Percentiles rank a stretch among this genome's conserved stretches.
phyloP scores from a whole-genome alignment of 2,113 vertebrate species.

The Sterna hirundo region DNA sequence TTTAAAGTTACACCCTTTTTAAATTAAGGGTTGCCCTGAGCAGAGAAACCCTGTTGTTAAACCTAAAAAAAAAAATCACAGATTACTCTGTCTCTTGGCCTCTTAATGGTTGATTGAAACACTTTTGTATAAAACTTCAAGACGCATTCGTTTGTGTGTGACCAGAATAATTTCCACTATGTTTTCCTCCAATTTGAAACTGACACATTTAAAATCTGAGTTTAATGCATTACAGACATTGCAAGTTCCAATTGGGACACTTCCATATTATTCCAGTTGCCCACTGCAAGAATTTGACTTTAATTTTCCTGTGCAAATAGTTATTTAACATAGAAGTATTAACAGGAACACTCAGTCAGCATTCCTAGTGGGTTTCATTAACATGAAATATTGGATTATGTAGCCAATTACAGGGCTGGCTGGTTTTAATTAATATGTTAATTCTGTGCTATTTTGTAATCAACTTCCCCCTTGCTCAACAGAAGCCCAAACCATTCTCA shows the following conservation, averaged over 20 bases:
- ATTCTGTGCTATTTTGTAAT: conserved; percentile 28
- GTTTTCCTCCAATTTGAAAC: background rate
- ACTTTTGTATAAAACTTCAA: background rate
- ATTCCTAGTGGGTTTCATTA: conserved; percentile 52
- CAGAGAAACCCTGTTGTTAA: background rate
- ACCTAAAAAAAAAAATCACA: background rate
- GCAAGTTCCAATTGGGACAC: background rate
- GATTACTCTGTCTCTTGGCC: background rate
- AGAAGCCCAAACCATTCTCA: background rate
- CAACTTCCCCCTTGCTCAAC: conserved; percentile 9
- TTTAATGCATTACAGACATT: background rate
- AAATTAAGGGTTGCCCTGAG: background rate
- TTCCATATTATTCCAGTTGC: background rate
- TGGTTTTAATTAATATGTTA: conserved; percentile 51
- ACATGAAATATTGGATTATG: conserved; percentile 34
- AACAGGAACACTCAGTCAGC: background rate
- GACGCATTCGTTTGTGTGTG: background rate
- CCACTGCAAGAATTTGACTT: background rate
- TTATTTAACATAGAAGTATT: background rate
- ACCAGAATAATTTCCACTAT: background rate
- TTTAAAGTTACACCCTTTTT: background rate
- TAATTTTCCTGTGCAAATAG: conserved; percentile 4
- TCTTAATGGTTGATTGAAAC: background rate
- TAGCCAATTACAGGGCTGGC: conserved; percentile 16
- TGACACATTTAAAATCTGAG: background rate